Evolutionary conservation across 2,113 vertebrate species (phyloP), one percentile per base, ranked within the genome.

Genomic region (Neodontobutis hainanensis): DNA sequence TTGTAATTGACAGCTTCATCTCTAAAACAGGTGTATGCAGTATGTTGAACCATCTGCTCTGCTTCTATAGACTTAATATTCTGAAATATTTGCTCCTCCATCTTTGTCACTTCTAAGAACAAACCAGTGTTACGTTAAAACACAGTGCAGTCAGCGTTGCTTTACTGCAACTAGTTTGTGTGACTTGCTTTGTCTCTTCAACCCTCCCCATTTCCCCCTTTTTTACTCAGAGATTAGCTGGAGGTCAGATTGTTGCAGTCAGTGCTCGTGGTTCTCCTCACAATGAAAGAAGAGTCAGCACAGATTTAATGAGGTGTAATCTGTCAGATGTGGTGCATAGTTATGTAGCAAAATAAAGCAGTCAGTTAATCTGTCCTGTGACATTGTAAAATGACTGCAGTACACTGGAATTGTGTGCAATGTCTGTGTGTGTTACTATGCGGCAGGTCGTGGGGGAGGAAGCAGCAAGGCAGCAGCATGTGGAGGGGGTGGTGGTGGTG

Each of bases 301-400:
- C 49, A 27, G 43, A 35, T 68, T 49, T 45, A 47, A 45, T 53
- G 46, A 51, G 7, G 49, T 4, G 44, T n/a, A 47, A 40, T 19
- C 51, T 57, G 38, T 61, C 44, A 8, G 49, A 46, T n/a, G 7
- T 59, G 27, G 65, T 50, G 45, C 53, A 55, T n/a, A 44, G 52
- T 11, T 56, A 36, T 73, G 50, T 53, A 7, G 56, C 12, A 10
- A 45, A 66, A 52, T 15, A 11, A 45, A 64, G 55, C 8, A 67
- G 64, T 69, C 58, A 40, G 59, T 73, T 63, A 56, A 82, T 84
- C 65, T 36, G 73, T 83, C 50, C 73, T 81, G 73, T 90, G 88
- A 90, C 91, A 87, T 91, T 91, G 90, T 86, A 79, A 90, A 91
- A 91, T 90, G 87, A 90, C 90, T 93, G 92, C 92, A 92, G 92